Base-by-base conservation (phyloP, 2,113 vertebrate species). In the Eublepharis macularius region DNA sequence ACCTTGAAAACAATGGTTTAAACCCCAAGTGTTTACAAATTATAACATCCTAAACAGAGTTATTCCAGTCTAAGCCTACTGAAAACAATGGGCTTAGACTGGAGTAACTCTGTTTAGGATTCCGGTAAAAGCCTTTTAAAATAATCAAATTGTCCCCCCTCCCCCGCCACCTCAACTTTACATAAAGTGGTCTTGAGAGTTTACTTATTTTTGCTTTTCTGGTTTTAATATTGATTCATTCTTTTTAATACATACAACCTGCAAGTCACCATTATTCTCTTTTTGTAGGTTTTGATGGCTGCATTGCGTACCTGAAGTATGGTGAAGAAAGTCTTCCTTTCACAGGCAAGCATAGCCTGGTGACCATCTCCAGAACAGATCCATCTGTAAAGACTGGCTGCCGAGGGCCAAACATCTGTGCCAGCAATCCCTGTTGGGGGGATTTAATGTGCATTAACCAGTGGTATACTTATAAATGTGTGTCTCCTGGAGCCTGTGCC, bases 371-470 rank as follows among this genome's bases (percentile, higher is more conserved):
- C 12, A 97, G 95, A 88, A 98, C 97, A 0, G 97, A 98, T 29
- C 94, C 97, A 0, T 98, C 97, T 0, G 97, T 98, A 84, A 98
- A 98, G 94, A 96, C 97, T 0, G 98, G 99, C 90, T 99, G 99
- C 85, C 97, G 98, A 0, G 99, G 99, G 17, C 99, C 99, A 3
- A 95, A 98, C 87, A 91, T 99, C 49, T 99, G 99, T 1, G 98
- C 97, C 93, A 99, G 98, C 94, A 96, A 90, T 80, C 98, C 99
- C 0, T 99, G 99, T 94, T 97, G 97, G 97, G 98, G 98, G 0
- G 98, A 98, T 13, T 90, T 99, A 36, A 96, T 99, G 96, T 99
- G 99, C 66, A 93, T 99, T 86, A 98, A 99, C 93, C 98, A 97
- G 93, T 99, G 99, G 99, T 97, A 97, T 2, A 96, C 97, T 1